Conservation (phyloP, 2,113 vertebrate species). For the Lepidothrix coronata region DNA sequence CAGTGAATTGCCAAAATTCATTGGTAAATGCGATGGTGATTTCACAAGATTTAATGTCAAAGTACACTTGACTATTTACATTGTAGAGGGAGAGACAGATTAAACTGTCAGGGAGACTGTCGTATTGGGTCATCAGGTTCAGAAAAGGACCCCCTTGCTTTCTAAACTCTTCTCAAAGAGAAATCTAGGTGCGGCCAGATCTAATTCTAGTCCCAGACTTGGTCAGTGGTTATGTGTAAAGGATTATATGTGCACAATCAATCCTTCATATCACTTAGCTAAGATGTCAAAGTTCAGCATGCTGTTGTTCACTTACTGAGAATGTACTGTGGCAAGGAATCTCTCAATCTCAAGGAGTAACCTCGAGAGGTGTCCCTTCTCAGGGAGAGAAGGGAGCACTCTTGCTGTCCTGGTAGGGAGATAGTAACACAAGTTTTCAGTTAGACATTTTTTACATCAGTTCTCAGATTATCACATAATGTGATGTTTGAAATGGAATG, state of each 20-base stretch:
- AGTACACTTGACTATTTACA: neutral
- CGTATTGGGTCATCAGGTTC: neutral
- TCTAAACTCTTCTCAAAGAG: neutral
- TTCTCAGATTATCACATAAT: neutral
- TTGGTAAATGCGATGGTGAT: neutral
- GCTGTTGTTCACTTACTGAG: neutral
- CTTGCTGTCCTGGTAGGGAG: neutral
- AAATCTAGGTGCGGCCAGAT: neutral
- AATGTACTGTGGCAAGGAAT: neutral
- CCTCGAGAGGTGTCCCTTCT: neutral
- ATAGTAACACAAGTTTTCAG: neutral
- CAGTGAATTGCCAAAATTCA: neutral
- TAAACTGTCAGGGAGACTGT: neutral
- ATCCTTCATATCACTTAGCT: neutral
- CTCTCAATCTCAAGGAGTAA: neutral
- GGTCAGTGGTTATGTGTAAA: neutral
- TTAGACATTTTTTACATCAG: neutral
- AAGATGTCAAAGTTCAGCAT: neutral
- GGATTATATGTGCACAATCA: neutral
- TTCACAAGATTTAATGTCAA: neutral
- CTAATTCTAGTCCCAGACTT: neutral
- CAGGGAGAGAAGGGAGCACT: too few species aligned
- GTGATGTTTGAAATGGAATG: too few species aligned
- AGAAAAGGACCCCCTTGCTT: neutral
- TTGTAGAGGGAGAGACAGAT: fast-evolving